phyloP scores from a whole-genome alignment of 2,888 invertebrate species.

The Eucera pruinosa region DNA sequence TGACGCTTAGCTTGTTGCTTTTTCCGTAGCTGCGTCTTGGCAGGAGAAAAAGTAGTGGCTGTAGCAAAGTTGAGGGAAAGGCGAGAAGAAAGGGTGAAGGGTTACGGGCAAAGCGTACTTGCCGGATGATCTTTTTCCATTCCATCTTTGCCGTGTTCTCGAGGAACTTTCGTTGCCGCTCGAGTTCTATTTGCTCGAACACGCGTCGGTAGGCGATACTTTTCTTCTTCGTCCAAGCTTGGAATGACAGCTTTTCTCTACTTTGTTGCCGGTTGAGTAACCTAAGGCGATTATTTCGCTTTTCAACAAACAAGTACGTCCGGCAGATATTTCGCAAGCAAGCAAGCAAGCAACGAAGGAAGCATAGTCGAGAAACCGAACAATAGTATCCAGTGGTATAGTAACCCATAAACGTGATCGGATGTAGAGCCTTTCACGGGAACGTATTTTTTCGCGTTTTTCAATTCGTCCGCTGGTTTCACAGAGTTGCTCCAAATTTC shows the following conservation, averaged over 20 bases:
- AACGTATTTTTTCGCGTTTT: neutral
- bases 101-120: conserved; percentile 39
- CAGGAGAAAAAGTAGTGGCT: neutral
- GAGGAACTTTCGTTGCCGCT: conserved; percentile 44
- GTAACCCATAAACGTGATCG: conserved; percentile 1
- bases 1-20: conserved; percentile 18
- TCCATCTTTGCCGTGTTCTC: conserved; percentile 48
- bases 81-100: no score
- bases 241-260: conserved; percentile 55
- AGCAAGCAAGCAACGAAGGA: no score
- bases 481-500: conserved; percentile 41
- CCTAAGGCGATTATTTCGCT: neutral
- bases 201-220: conserved; percentile 48
- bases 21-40: conserved; percentile 18
- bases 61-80: no score
- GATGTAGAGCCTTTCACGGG: neutral
- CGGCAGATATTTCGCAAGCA: neutral
- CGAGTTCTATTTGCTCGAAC: conserved; percentile 51
- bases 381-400: neutral
- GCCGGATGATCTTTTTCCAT: conserved; percentile 44
- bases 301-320: neutral
- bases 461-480: neutral
- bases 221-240: conserved; percentile 69
- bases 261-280: neutral
- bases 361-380: no score